These are phyloP conservation scores for Polydrusus cervinus DNA, from an alignment of 2,888 invertebrate species.

Conservation along the genomic window DNA sequence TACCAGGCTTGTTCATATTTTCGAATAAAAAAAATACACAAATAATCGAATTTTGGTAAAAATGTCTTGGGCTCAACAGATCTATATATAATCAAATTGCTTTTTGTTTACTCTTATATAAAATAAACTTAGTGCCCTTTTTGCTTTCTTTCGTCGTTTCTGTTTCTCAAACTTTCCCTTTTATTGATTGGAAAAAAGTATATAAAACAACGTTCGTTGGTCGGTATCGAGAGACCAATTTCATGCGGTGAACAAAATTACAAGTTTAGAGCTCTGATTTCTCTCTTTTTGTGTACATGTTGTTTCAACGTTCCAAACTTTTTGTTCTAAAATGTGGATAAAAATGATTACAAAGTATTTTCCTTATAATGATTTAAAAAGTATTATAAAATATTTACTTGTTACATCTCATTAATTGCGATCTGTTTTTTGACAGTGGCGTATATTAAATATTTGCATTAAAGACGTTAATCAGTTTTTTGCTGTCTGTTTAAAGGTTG, in stretches of 20 bases:
- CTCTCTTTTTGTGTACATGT: not conserved
- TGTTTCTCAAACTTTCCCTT: constrained; percentile 15
- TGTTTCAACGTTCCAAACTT: not conserved
- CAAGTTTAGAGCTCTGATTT: constrained; percentile 2
- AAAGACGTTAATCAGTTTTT: too few relatives aligned
- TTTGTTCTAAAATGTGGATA: not conserved
- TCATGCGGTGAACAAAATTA: constrained; percentile 24
- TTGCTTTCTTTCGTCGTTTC: constrained; percentile 3
- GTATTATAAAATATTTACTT: not conserved
- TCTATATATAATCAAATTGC: not conserved
- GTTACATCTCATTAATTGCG: too few relatives aligned
- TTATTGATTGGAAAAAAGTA: constrained; percentile 11
- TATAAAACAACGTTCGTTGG: constrained; percentile 21
- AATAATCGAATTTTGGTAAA: too few relatives aligned
- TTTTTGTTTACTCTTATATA: not conserved
- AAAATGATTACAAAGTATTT: not conserved
- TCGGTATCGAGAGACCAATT: constrained; percentile 18
- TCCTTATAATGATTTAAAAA: not conserved
- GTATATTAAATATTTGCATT: too few relatives aligned
- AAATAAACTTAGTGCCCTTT: not conserved
- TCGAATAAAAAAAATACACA: too few relatives aligned
- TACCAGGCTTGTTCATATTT: too few relatives aligned
- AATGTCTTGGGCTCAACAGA: not conserved
- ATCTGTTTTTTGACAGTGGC: too few relatives aligned
- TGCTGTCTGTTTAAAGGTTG: too few relatives aligned